Evolutionary conservation across 2,113 vertebrate genomes (phyloP).

Genomic region (Pygoscelis antarcticus): DNA sequence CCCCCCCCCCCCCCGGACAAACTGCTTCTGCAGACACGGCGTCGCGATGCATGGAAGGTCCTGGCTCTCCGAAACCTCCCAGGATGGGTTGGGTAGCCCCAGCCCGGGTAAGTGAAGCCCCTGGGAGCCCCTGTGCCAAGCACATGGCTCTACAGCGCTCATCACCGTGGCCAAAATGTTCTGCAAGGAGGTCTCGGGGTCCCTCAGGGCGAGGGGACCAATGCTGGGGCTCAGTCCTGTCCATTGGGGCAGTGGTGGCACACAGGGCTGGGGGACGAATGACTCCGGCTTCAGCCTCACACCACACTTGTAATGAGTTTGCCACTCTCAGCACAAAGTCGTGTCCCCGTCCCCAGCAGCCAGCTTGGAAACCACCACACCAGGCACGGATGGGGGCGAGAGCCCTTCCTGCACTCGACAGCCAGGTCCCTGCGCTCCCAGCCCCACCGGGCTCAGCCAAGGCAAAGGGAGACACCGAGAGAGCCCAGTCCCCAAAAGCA

Average conservation of each 20-base stretch:
- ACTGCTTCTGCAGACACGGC: fast-evolving
- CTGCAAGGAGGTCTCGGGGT: not conserved
- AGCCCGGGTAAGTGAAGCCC: fast-evolving
- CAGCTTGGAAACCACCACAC: not conserved
- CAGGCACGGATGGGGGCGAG: fast-evolving
- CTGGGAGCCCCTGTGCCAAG: not conserved
- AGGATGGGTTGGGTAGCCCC: not conserved
- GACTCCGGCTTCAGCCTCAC: not conserved
- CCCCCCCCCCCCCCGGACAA: fast-evolving
- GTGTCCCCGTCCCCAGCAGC: fast-evolving
- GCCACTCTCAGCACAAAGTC: not conserved
- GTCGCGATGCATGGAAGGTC: fast-evolving
- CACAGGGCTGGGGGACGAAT: fast-evolving
- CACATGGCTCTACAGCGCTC: fast-evolving
- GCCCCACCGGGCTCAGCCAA: not conserved
- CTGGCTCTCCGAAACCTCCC: not conserved
- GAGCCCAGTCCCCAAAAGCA: fast-evolving
- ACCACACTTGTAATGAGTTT: fast-evolving
- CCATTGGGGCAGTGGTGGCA: fast-evolving
- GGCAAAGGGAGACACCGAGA: fast-evolving
- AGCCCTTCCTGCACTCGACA: not conserved
- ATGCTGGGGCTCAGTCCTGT: not conserved
- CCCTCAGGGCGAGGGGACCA: fast-evolving
- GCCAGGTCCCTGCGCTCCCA: fast-evolving
- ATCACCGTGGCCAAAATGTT: fast-evolving